A percentile compares a stretch with the other conserved stretches of the same genome.
These are phyloP conservation scores for Phenacoccus solenopsis DNA, from an alignment of 1,140 invertebrate genomes.

Conservation along the genomic window DNA sequence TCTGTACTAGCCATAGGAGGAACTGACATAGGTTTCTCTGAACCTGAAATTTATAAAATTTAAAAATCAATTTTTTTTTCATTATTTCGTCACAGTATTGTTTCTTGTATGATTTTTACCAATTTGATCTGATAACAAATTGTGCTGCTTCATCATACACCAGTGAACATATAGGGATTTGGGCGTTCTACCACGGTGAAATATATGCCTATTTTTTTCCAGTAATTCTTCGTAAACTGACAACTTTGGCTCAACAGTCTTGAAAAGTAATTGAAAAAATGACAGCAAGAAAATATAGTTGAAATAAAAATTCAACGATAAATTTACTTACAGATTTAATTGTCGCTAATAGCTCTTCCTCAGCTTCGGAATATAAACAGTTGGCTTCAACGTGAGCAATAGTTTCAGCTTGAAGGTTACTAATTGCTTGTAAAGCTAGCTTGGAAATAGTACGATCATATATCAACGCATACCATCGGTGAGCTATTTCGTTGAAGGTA, in stretches of 20 bases:
- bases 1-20: conserved; percentile 20
- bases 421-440: conserved; percentile 80
- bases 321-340: conserved; percentile 62
- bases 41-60: background rate
- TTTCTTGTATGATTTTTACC: too few relatives aligned
- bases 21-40: conserved; percentile 21
- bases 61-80: background rate
- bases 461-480: conserved; percentile 87
- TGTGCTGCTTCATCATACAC: conserved; percentile 86
- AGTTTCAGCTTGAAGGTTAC: conserved; percentile 83
- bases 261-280: conserved; percentile 24
- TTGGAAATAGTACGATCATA: conserved; percentile 81
- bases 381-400: conserved; percentile 73
- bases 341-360: conserved; percentile 74
- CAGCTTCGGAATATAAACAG: conserved; percentile 76
- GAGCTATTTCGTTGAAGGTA: conserved; percentile 83
- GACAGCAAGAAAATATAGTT: background rate
- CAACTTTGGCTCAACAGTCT: conserved; percentile 49
- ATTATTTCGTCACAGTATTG: too few relatives aligned
- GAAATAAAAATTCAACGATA: background rate
- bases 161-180: conserved; percentile 79
- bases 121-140: conserved; percentile 78
- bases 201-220: conserved; percentile 67
- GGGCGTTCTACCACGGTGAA: conserved; percentile 74
- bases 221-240: conserved; percentile 79